Evolutionary conservation across 2,113 vertebrate genomes (phyloP), one percentile per base, ranked within the genome.

Genomic region (Fulmarus glacialis): DNA sequence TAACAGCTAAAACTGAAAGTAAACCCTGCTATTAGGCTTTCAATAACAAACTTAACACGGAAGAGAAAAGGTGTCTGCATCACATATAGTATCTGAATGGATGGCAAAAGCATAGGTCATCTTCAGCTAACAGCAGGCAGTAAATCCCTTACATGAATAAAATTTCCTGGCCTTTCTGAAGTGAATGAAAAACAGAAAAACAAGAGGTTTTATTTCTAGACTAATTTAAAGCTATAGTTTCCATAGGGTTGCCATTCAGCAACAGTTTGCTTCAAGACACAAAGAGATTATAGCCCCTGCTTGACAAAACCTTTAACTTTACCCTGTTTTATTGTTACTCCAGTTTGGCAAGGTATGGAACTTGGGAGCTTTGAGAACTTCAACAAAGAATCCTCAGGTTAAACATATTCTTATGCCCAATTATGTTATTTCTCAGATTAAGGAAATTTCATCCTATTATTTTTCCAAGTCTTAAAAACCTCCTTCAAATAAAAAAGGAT

Each of bases 1-100:
- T 85, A 94, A 72, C 85, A 96, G 92, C 16, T 45, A 56, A 91
- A 93, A 97, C 82, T 82, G 63, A 92, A 93, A 97, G 88, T 87
- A 97, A 93, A 95, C 40, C 75, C 68, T 77, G 77, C 73, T 73
- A 8, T 9, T 17, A 47, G 87, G 79, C 53, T 81, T 92, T 86
- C 72, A 64, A 34, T 20, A 88, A 64, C 32, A 38, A 88, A 87
- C 68, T 18, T 4, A 62, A 78, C 23, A 34, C 2, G 5, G 8
- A 20, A 34, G 62, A 86, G 56, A 70, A 45, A 48, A 79, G 70
- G 56, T 45, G 60, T 12, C 75, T 47, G 3, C n/a, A 11, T 12
- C 3, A 2, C 67, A 19, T 0, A n/a, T 1, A 42, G 29, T 4
- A n/a, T 43, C 67, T 9, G 50, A 81, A 53, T 0, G 10, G 55